Base-by-base conservation (phyloP, 2,888 invertebrate genomes). In the Orthonychiurus folsomi region DNA sequence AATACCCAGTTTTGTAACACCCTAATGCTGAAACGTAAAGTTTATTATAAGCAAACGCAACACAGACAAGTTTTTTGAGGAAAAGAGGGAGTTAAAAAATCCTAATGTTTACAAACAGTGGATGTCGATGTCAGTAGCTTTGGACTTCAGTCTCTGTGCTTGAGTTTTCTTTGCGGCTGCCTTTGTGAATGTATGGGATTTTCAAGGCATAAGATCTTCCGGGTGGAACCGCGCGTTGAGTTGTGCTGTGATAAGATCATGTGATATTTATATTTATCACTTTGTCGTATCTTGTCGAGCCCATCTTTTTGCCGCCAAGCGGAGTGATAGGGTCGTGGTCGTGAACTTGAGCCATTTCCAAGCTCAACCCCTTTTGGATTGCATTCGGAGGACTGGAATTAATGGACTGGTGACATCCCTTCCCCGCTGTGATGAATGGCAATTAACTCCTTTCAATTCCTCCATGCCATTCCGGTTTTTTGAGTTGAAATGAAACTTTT, bases 371-470 rank as follows among this genome's bases (percentile, higher is more conserved):
- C 56, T 25, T 24, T 25, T 23, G 37, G 23, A 53, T 54, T 23
- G 54, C 62, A 25, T 55, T 58, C 54, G 60, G 61, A 65, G 60
- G 63, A 61, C 61, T 60, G 60, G 65, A 65, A 65, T 61, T 65
- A 65, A 65, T 65, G 63, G 61, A 60, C 56, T 59, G 65, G 60
- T 63, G 65, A 65, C 65, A 65, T 61, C 60, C 63, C 52, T 28
- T n/a, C 15, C 50, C 58, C 28, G 59, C 56, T 56, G 60, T 62
- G 62, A 56, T 62, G 65, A 65, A 62, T 65, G 65, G 62, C 65
- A 62, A 62, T 60, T 62, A 52, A n/a, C 61, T 56, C 37, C 15
- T 37, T 37, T 37, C 37, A 9, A 37, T 37, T 37, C 37, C 15
- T 15, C 37, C 37, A 37, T 37, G 37, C 5, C 37, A 37, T 37